Conservation (phyloP, 2,888 invertebrate genomes). For the Andrena trimmerana region DNA sequence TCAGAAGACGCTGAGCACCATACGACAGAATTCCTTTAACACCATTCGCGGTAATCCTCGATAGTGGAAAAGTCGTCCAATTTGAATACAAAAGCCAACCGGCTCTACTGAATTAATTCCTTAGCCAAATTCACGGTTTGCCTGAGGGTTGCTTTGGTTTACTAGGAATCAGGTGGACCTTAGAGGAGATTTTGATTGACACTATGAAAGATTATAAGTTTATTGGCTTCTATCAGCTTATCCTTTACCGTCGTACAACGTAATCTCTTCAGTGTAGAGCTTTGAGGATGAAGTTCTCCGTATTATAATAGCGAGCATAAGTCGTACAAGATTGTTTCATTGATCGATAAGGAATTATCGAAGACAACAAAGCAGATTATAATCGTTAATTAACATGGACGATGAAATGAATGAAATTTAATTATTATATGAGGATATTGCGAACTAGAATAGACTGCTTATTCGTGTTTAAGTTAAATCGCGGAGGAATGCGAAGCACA, state of each 20-base stretch:
- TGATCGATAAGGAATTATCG: not conserved
- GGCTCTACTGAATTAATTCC: not conserved
- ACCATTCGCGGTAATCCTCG: not conserved
- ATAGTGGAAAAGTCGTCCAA: not conserved
- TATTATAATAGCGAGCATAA: no score
- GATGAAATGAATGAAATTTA: slow-evolving; percentile 56
- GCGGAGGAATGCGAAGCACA: slow-evolving; percentile 49
- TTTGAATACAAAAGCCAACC: slow-evolving; percentile 3
- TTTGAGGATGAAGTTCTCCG: not conserved
- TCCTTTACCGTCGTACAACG: not conserved
- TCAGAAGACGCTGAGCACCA: not conserved
- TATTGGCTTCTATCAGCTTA: not conserved
- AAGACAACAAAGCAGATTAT: not conserved
- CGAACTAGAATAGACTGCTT: slow-evolving; percentile 27
- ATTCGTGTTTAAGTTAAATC: slow-evolving; percentile 66
- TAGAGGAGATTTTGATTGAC: not conserved
- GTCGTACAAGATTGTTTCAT: not conserved
- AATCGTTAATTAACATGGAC: slow-evolving; percentile 3
- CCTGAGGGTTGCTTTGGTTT: no score
- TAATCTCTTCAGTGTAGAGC: not conserved
- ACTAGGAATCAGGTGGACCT: not conserved
- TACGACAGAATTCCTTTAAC: slow-evolving; percentile 16
- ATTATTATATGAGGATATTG: slow-evolving; percentile 56
- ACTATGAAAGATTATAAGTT: not conserved
- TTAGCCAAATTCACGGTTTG: not conserved